Evolutionary conservation across 2,888 invertebrate genomes (phyloP).

Genomic region (Emesis russula): DNA sequence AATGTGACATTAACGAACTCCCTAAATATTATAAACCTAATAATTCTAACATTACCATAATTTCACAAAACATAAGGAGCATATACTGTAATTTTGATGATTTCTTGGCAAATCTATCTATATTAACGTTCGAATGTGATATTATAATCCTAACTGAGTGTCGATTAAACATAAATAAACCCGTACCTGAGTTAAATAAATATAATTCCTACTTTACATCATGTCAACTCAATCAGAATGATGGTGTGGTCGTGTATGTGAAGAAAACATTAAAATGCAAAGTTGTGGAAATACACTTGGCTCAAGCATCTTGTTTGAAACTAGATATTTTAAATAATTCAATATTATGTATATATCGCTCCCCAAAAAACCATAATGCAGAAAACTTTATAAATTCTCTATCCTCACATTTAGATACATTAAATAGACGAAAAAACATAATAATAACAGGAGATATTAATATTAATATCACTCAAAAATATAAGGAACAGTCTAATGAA

Average conservation of each 20-base stretch:
- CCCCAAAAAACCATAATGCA: conserved; percentile 28
- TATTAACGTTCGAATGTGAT: conserved; percentile 31
- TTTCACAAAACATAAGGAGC: background rate
- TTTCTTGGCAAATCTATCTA: conserved; percentile 29
- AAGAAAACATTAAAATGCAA: background rate
- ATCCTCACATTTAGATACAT: conserved; percentile 6
- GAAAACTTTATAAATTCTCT: conserved; percentile 17
- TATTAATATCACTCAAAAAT: no score
- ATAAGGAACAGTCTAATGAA: no score
- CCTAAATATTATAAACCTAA: background rate
- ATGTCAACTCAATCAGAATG: background rate
- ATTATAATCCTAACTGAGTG: no score
- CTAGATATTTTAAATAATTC: background rate
- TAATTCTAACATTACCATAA: conserved; percentile 20
- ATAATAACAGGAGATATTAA: no score
- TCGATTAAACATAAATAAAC: conserved; percentile 28
- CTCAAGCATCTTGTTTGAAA: background rate
- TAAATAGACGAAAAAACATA: conserved; percentile 23
- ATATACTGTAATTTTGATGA: background rate
- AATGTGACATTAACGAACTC: background rate
- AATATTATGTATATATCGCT: conserved; percentile 26
- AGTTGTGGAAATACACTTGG: conserved; percentile 7
- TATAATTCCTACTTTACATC: conserved; percentile 17
- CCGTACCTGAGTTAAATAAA: conserved; percentile 21
- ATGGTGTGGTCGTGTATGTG: no score